A percentile compares a stretch with the other conserved stretches of the same genome.
Evolutionary conservation across 2,888 invertebrate genomes (phyloP).

Genomic region (Poecilus cupreus): DNA sequence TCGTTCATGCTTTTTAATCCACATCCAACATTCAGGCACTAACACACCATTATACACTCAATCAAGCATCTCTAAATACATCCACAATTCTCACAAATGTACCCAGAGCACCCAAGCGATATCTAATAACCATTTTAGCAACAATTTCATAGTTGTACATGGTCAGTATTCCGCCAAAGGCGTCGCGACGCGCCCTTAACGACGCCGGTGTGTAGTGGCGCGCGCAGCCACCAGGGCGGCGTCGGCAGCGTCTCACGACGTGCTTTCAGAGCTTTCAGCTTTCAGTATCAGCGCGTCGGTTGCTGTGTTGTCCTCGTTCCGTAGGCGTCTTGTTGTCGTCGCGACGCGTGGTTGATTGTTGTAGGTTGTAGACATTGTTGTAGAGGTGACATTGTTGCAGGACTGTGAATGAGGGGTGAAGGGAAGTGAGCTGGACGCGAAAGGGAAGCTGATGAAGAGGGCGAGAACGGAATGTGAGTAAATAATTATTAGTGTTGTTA

Average conservation of each 20-base stretch:
- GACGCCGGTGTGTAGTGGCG: neutral
- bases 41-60: no score
- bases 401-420: neutral
- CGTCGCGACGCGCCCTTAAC: neutral
- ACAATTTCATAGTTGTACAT: no score
- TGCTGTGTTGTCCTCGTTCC: neutral
- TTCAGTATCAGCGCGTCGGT: neutral
- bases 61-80: no score
- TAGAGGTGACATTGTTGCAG: neutral
- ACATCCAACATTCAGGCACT: no score
- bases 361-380: slow-evolving; percentile 13
- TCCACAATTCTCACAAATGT: no score
- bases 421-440: neutral
- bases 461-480: neutral
- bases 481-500: no score
- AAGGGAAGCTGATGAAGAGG: neutral
- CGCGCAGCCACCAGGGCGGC: slow-evolving; percentile 30
- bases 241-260: neutral
- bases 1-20: no score
- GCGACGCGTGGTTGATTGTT: neutral
- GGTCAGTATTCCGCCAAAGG: neutral
- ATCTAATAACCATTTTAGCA: no score
- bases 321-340: neutral
- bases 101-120: no score
- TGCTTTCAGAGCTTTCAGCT: no score